These are phyloP conservation scores for Bellardia bayeri DNA, from an alignment of 2,888 invertebrate genomes.

Conservation along the genomic window DNA sequence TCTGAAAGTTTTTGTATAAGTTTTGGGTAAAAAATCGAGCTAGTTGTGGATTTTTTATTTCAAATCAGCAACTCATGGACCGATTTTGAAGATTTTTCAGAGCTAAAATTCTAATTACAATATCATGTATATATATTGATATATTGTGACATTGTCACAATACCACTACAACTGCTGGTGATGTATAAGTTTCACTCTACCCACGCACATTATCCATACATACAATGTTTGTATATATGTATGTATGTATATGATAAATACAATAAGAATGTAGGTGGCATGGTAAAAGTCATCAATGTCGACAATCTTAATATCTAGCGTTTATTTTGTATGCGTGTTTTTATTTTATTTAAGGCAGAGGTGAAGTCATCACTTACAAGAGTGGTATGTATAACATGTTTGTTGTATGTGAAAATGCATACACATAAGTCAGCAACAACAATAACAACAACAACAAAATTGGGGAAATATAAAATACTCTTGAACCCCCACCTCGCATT, in stretches of 20 bases:
- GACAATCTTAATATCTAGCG: conserved; percentile 35
- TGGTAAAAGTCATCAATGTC: conserved; percentile 57
- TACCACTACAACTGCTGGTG: too few relatives aligned
- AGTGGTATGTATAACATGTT: conserved; percentile 13
- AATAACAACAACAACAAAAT: not conserved
- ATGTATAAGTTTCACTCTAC: not conserved
- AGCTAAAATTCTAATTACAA: too few relatives aligned
- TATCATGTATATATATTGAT: too few relatives aligned
- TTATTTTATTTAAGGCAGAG: conserved; percentile 54
- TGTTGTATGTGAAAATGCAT: conserved; percentile 13
- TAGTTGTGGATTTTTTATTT: too few relatives aligned
- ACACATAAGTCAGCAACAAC: conserved; percentile 2
- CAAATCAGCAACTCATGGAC: too few relatives aligned
- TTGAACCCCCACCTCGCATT: not conserved
- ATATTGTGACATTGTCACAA: too few relatives aligned
- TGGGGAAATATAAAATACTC: not conserved
- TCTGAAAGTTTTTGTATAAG: too few relatives aligned
- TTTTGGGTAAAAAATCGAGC: too few relatives aligned
- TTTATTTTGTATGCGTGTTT: conserved; percentile 10
- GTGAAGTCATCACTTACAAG: conserved; percentile 68
- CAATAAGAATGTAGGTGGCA: conserved; percentile 63
- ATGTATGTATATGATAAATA: conserved; percentile 1
- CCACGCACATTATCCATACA: conserved; percentile 7
- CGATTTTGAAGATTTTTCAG: too few relatives aligned
- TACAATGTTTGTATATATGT: not conserved